A percentile compares a stretch with the other conserved stretches of the same genome.
These are phyloP conservation scores for Saguinus midas DNA, from an alignment of 2,113 vertebrate genomes.

Conservation along the genomic window DNA sequence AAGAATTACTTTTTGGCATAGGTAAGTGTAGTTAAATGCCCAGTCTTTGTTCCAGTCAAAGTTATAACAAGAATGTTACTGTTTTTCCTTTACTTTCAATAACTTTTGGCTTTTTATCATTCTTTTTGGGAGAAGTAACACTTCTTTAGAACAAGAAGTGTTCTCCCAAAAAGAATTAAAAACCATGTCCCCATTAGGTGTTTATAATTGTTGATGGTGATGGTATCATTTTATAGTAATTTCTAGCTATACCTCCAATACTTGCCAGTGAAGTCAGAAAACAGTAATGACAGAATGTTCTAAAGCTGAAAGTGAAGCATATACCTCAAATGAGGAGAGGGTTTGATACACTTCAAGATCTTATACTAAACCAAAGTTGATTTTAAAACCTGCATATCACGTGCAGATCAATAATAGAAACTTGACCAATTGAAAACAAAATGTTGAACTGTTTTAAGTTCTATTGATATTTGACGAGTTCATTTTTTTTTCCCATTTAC, in stretches of 20 bases:
- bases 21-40: background rate
- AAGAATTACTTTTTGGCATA: slow-evolving; percentile 25
- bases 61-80: background rate
- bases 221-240: background rate
- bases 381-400: background rate
- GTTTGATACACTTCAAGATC: slow-evolving; percentile 18
- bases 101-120: background rate
- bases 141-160: background rate
- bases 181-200: background rate
- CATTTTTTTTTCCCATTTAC: slow-evolving; percentile 37
- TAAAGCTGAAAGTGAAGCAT: background rate
- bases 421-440: background rate
- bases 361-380: background rate
- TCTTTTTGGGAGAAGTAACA: background rate
- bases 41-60: background rate
- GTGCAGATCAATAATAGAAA: background rate
- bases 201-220: background rate
- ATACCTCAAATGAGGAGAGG: background rate
- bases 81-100: background rate
- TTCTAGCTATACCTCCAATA: background rate
- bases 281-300: background rate
- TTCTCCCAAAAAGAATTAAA: background rate
- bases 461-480: background rate
- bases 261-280: background rate
- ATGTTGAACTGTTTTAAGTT: slow-evolving; percentile 23